Conservation (phyloP, 2,113 vertebrate genomes). For the Oxyruncus cristatus region DNA sequence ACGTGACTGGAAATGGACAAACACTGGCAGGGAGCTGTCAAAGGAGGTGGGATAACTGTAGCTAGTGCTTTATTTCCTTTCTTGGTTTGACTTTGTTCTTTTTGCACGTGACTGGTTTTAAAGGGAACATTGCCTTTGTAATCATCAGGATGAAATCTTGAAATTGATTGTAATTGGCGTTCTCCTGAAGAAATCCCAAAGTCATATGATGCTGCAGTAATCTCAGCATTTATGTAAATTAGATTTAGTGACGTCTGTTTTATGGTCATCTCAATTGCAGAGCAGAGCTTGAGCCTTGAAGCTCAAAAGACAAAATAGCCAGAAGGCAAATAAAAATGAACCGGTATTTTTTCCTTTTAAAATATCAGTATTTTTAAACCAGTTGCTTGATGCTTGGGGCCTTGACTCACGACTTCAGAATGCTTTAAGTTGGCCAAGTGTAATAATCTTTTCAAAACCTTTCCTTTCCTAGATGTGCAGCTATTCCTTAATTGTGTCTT, state of each 20-base stretch:
- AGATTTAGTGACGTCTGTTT: not conserved
- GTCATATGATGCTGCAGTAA: not conserved
- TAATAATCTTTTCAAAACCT: not conserved
- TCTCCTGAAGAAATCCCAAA: not conserved
- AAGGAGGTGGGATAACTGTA: not conserved
- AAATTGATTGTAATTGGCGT: not conserved
- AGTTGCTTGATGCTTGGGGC: not conserved
- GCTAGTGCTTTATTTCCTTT: not conserved
- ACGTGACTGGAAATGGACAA: not conserved
- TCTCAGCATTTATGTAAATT: not conserved
- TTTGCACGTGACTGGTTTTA: not conserved
- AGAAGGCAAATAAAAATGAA: constrained; percentile 17
- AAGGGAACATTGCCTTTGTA: not conserved
- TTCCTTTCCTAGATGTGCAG: constrained; percentile 37
- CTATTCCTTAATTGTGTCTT: not conserved
- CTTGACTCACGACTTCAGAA: constrained; percentile 25
- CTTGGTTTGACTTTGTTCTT: not conserved
- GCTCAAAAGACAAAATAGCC: not conserved
- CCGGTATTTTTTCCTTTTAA: not conserved
- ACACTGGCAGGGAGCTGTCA: not conserved
- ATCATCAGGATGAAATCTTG: not conserved
- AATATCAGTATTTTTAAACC: not conserved
- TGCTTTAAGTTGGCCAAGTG: not conserved
- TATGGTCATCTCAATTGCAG: not conserved
- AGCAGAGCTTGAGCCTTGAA: not conserved